Conservation (phyloP, 2,888 invertebrate genomes). For the Tipula vernalis region DNA sequence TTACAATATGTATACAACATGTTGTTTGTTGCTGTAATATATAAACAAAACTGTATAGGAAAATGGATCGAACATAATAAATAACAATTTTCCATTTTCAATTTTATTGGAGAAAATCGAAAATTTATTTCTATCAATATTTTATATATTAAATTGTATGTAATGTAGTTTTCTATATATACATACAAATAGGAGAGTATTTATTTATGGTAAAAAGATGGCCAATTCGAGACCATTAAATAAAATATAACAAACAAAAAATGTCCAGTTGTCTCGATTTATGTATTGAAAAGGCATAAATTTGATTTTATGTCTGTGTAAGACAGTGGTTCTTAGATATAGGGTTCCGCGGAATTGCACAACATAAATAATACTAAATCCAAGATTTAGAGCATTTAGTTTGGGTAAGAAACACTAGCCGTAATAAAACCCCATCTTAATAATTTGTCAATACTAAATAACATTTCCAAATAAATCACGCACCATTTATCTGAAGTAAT, state of each 20-base stretch:
- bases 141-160: not conserved
- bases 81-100: not conserved
- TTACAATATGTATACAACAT: not conserved
- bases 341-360: not conserved
- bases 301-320: not conserved
- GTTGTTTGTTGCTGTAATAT: not conserved
- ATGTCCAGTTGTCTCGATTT: not conserved
- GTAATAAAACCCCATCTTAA: not conserved
- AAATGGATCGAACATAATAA: not conserved
- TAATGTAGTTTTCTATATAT: not conserved
- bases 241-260: not conserved
- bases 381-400: too few species aligned
- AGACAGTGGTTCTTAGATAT: not conserved
- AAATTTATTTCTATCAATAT: slow-evolving; percentile 4
- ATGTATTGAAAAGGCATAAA: not conserved
- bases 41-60: not conserved
- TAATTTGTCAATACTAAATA: not conserved
- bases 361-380: too few species aligned
- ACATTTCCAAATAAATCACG: not conserved
- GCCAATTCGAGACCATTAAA: not conserved
- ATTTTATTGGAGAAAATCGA: slow-evolving; percentile 4
- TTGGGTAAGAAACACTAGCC: not conserved
- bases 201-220: not conserved
- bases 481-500: not conserved
- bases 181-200: not conserved